Conservation (phyloP, 2,888 invertebrate genomes). For the Meloe dianella region DNA sequence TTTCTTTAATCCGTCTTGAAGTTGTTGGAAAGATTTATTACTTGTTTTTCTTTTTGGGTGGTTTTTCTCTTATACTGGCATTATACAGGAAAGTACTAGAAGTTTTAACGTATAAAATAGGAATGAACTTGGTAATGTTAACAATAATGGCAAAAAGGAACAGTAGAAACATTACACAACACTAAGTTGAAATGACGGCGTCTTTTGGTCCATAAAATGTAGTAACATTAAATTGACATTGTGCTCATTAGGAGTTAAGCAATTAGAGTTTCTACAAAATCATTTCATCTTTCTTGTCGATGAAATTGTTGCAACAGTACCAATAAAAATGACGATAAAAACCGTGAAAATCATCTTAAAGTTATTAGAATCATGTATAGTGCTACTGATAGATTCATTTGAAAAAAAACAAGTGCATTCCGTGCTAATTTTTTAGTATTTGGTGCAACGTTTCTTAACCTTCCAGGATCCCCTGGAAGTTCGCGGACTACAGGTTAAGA, state of each 20-base stretch:
- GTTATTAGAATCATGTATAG: too few relatives aligned
- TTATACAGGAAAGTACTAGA: conserved; percentile 20
- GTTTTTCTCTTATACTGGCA: conserved; percentile 16
- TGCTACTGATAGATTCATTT: too few relatives aligned
- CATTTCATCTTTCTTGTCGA: background rate
- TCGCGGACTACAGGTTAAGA: too few relatives aligned
- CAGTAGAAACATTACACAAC: conserved; percentile 23
- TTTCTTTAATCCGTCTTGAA: conserved; percentile 32
- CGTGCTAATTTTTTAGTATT: too few relatives aligned
- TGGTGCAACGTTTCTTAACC: too few relatives aligned
- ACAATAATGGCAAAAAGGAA: conserved; percentile 25
- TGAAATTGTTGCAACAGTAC: background rate
- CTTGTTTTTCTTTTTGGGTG: conserved; percentile 12
- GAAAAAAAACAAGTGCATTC: too few relatives aligned
- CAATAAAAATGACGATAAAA: background rate
- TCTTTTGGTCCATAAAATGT: conserved; percentile 19
- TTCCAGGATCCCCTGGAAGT: too few relatives aligned
- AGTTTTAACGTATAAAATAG: conserved; percentile 23
- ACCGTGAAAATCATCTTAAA: background rate
- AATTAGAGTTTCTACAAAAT: background rate
- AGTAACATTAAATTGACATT: conserved; percentile 26
- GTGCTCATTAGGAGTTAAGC: conserved; percentile 16
- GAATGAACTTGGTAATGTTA: conserved; percentile 24
- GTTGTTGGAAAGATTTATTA: conserved; percentile 32
- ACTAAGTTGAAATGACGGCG: conserved; percentile 2